These are phyloP conservation scores for Oncorhynchus gorbuscha DNA, from an alignment of 2,113 vertebrate species.

Conservation along the genomic window DNA sequence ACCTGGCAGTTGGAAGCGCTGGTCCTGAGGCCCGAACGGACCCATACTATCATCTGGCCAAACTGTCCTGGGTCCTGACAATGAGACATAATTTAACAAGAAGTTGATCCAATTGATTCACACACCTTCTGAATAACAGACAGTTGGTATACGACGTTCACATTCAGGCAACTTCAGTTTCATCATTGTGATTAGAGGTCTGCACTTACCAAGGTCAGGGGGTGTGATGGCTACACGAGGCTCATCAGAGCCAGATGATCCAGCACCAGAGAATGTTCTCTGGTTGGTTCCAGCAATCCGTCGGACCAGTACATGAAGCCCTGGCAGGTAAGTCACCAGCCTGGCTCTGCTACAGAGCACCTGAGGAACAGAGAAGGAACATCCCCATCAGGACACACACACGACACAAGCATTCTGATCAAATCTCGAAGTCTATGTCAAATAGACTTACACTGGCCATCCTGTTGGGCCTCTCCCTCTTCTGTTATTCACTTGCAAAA, in stretches of 20 bases:
- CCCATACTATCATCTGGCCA: conserved; percentile 89
- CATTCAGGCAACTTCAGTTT: too few relatives aligned
- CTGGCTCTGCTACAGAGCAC: conserved; percentile 85
- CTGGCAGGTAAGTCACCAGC: conserved; percentile 89
- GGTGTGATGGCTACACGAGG: conserved; percentile 71
- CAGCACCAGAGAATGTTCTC: conserved; percentile 79
- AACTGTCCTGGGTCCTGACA: conserved; percentile 78
- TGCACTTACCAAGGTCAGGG: conserved; percentile 78
- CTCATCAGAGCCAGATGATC: conserved; percentile 84
- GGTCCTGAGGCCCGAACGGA: conserved; percentile 85
- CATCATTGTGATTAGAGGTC: background rate
- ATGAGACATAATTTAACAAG: background rate
- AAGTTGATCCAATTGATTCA: background rate
- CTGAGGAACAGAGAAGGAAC: conserved; percentile 61
- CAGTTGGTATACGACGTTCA: too few relatives aligned
- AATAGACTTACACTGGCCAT: conserved; percentile 65
- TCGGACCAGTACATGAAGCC: conserved; percentile 82
- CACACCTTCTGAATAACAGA: too few relatives aligned
- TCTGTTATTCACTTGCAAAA: conserved; percentile 31
- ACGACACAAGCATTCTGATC: too few relatives aligned
- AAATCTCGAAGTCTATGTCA: too few relatives aligned
- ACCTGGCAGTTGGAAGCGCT: conserved; percentile 85
- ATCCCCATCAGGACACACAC: background rate
- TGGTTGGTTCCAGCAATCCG: conserved; percentile 73
- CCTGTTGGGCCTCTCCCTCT: conserved; percentile 41